These are phyloP conservation scores for Penaeus japonicus DNA, from an alignment of 1,140 invertebrate species.

Conservation along the genomic window DNA sequence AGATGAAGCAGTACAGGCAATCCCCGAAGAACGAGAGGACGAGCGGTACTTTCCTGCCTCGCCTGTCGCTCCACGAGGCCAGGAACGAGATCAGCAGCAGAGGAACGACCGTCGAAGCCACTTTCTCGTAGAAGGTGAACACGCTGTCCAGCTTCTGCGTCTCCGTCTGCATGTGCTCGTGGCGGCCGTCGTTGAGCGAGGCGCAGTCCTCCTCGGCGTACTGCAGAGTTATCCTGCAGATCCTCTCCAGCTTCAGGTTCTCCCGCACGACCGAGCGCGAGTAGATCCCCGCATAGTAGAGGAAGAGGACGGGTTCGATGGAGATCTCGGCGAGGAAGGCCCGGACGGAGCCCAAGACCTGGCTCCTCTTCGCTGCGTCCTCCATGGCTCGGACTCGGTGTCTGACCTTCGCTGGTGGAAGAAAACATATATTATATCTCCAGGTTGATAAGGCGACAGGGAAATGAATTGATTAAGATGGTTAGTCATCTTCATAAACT, in stretches of 20 bases:
- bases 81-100: not conserved
- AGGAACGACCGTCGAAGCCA: not conserved
- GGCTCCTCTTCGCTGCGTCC: no score
- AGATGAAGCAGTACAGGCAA: not conserved
- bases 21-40: not conserved
- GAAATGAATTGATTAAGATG: no score
- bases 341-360: no score
- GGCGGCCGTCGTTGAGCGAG: not conserved
- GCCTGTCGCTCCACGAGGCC: slow-evolving; percentile 25
- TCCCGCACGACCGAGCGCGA: no score
- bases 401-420: no score
- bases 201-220: not conserved
- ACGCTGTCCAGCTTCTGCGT: slow-evolving; percentile 6
- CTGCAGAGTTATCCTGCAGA: not conserved
- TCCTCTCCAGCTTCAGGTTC: not conserved
- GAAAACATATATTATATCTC: no score
- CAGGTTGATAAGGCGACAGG: no score
- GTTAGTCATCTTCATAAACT: no score
- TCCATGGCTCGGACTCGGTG: no score
- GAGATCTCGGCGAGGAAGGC: no score
- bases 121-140: not conserved
- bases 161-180: not conserved
- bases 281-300: no score
- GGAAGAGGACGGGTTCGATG: no score
- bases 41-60: not conserved